Evolutionary conservation across 2,888 invertebrate genomes (phyloP), one percentile per base, ranked within the genome.

Genomic region (Aromia moschata): DNA sequence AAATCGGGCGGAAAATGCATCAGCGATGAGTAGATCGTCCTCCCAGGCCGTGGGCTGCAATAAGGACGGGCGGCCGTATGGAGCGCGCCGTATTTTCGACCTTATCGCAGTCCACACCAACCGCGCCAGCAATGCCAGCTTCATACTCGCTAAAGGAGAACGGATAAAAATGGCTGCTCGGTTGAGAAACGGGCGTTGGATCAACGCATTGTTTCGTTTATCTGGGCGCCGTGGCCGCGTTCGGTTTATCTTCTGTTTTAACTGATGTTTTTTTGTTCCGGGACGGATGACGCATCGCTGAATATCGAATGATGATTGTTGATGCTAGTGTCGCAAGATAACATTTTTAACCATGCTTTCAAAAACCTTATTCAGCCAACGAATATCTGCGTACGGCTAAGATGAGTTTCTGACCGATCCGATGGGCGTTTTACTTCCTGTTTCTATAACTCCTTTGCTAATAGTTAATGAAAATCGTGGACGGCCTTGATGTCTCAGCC

Each of bases 21-120:
- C 52, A 31, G 18, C 37, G 55, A 46, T 55, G 55, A 46, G 37
- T 25, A 55, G 55, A 55, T 45, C 38, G 45, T 45, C 46, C 55
- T 41, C 30, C 31, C 55, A 40, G 30, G 30, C 20, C 33, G 43
- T 51, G 33, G 20, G 9, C 7, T 33, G 79, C 82, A 77, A 79
- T 82, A 79, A 81, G 83, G 84, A 80, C 81, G 80, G 80, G 79
- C 81, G 81, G 79, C 80, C 83, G 80, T 80, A 74, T 75, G 81
- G 80, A 82, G 82, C 80, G 62, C 81, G 81, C 81, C 81, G 81
- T n/a, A 84, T 83, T 83, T 82, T 84, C 84, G 84, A 84, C 84
- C 84, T 84, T 84, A 84, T 83, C 83, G 83, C 83, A 83, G 82
- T 18, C 43, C 51, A 44, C 18, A 46, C 59, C 62, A 62, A 54